Evolutionary conservation across 2,113 vertebrate genomes (phyloP).

Genomic region (Engraulis encrasicolus): DNA sequence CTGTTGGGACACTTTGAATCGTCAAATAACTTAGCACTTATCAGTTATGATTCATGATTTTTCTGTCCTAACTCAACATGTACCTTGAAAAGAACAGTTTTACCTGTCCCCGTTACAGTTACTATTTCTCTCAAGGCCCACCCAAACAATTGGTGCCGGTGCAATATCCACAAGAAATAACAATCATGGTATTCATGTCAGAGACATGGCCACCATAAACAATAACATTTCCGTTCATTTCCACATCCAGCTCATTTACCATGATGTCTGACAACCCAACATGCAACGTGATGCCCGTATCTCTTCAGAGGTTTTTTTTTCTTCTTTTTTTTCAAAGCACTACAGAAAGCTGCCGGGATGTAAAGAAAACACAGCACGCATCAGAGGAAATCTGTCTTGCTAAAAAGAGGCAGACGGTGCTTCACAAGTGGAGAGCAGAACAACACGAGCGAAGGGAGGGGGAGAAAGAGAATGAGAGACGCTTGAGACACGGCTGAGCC

Average conservation of each 20-base stretch:
- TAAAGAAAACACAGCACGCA: conserved; percentile 6
- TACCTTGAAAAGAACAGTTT: conserved; percentile 23
- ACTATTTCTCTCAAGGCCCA: not conserved
- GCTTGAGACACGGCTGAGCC: too few relatives aligned
- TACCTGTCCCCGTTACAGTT: not conserved
- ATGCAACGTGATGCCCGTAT: not conserved
- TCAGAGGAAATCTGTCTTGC: not conserved
- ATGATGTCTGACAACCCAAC: not conserved
- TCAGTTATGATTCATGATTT: not conserved
- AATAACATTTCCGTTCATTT: not conserved
- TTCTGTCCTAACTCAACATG: not conserved
- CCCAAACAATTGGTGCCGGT: not conserved
- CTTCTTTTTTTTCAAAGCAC: conserved; percentile 1
- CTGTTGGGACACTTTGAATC: conserved; percentile 26
- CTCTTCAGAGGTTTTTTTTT: not conserved
- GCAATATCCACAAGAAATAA: not conserved
- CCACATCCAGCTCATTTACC: not conserved
- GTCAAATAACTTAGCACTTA: not conserved
- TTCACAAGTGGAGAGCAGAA: conserved; percentile 7
- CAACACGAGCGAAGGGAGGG: not conserved
- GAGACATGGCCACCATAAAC: not conserved
- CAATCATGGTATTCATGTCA: not conserved
- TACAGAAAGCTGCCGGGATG: not conserved
- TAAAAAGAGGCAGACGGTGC: conserved; percentile 13
- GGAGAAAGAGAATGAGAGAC: not conserved